phyloP scores from a whole-genome alignment of 1,140 invertebrate species.

The Myzus persicae region DNA sequence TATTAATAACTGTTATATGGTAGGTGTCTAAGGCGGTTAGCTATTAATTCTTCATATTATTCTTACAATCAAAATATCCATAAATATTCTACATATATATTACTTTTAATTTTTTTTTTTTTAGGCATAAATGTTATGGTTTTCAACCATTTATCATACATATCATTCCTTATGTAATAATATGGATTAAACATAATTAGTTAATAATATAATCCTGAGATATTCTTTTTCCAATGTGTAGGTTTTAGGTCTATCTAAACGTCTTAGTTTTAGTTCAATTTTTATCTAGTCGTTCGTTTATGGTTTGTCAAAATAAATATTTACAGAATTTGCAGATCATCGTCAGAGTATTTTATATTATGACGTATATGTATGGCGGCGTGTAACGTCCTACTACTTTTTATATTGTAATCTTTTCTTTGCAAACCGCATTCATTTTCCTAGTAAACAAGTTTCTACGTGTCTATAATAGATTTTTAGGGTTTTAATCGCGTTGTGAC shows the following conservation, averaged over 20 bases:
- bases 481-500: not conserved
- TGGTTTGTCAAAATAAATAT: not conserved
- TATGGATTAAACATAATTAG: not conserved
- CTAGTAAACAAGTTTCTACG: not conserved
- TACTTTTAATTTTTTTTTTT: not conserved
- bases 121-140: not conserved
- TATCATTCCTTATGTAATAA: not conserved
- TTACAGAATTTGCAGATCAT: not conserved
- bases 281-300: not conserved
- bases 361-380: not conserved
- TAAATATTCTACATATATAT: too few relatives aligned
- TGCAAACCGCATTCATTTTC: not conserved
- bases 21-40: too few relatives aligned
- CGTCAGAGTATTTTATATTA: not conserved
- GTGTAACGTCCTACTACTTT: not conserved
- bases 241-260: not conserved
- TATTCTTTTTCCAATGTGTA: not conserved
- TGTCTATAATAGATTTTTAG: not conserved
- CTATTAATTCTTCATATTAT: too few relatives aligned
- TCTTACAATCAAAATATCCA: too few relatives aligned
- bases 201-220: not conserved
- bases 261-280: not conserved
- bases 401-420: not conserved
- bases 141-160: too few relatives aligned
- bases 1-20: too few relatives aligned